A percentile compares a stretch with the other conserved stretches of the same genome.
Conservation (phyloP, 1,140 invertebrate species). For the Ceratoteleas bidentatus region DNA sequence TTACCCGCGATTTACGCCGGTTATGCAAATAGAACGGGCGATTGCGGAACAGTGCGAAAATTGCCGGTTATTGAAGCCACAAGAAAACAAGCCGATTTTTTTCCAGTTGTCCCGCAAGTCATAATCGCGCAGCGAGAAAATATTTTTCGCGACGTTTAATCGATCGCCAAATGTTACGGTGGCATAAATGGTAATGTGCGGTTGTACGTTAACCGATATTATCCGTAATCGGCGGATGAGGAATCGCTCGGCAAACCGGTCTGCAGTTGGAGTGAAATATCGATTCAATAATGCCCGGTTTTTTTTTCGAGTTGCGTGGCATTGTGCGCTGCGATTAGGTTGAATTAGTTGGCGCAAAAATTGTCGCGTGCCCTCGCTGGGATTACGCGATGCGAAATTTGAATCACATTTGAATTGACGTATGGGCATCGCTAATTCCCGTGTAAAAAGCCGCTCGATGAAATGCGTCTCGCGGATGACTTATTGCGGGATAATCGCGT, state of each 20-base stretch:
- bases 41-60: conserved; percentile 44
- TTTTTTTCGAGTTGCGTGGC: conserved; percentile 35
- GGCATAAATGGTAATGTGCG: too few relatives aligned
- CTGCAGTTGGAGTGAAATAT: conserved; percentile 45
- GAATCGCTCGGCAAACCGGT: conserved; percentile 50
- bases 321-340: conserved; percentile 36
- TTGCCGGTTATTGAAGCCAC: conserved; percentile 17
- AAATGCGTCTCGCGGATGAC: conserved; percentile 32
- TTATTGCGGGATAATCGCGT: conserved; percentile 42
- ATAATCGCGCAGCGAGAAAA: too few relatives aligned
- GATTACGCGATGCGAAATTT: conserved; percentile 5
- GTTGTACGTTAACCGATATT: conserved; percentile 37
- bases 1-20: conserved; percentile 48
- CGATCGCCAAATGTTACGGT: too few relatives aligned
- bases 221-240: conserved; percentile 31
- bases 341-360: conserved; percentile 25
- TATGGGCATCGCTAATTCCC: conserved; percentile 36
- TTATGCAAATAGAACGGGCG: conserved; percentile 56
- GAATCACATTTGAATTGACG: conserved; percentile 49
- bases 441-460: conserved; percentile 37
- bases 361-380: too few relatives aligned
- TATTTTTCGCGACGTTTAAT: too few relatives aligned
- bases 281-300: conserved; percentile 40
- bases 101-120: too few relatives aligned
- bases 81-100: too few relatives aligned